phyloP scores from a whole-genome alignment of 2,113 vertebrate genomes.

The Zootoca vivipara region DNA sequence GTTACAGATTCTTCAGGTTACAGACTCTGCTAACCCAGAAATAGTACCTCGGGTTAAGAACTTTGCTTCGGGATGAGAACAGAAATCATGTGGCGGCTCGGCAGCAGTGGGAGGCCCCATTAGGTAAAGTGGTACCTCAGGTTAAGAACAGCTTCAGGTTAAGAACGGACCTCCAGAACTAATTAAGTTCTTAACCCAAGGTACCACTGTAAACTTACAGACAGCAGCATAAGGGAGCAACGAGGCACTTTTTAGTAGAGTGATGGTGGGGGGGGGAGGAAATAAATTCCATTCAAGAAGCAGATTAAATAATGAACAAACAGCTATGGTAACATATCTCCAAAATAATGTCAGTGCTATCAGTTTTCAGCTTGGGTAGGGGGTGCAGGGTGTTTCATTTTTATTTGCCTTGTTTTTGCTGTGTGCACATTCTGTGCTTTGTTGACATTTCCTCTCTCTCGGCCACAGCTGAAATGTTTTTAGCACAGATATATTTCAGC shows the following conservation, averaged over 20 bases:
- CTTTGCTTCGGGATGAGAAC: too few relatives aligned
- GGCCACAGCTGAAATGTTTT: not conserved
- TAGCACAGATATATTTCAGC: slow-evolving; percentile 37
- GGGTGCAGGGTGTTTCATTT: not conserved
- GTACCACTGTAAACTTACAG: not conserved
- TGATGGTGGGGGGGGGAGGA: not conserved
- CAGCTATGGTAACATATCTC: not conserved
- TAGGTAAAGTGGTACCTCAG: too few relatives aligned
- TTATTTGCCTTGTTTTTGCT: not conserved
- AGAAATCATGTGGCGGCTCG: too few relatives aligned
- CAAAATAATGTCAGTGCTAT: not conserved
- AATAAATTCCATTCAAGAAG: not conserved
- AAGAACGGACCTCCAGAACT: too few relatives aligned
- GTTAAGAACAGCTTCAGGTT: too few relatives aligned
- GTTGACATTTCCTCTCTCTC: not conserved
- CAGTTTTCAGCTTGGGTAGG: not conserved
- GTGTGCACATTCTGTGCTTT: not conserved
- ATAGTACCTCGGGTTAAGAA: too few relatives aligned
- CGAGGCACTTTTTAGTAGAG: not conserved
- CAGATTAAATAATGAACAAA: slow-evolving; percentile 2
- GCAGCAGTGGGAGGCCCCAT: too few relatives aligned
- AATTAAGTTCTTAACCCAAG: too few relatives aligned
- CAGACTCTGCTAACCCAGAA: too few relatives aligned
- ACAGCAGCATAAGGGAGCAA: not conserved
- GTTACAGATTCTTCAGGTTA: too few relatives aligned